Evolutionary conservation across 2,797 vertebrate species (phyloP).

Genomic region (Benthosema pterotum): DNA sequence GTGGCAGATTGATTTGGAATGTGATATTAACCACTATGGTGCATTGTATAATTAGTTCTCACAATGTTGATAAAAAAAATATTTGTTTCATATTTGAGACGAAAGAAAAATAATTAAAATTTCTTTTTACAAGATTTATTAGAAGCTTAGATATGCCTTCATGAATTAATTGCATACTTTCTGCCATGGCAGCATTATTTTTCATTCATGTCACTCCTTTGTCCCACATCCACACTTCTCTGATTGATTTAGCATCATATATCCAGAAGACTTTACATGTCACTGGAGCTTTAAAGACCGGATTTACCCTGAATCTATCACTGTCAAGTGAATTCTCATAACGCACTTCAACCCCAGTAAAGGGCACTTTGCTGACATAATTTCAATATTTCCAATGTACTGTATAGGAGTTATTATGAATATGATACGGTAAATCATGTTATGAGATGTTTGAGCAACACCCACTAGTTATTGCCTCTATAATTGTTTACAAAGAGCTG

Average conservation of each 20-base stretch:
- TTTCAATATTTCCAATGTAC: neutral
- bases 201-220: neutral
- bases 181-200: neutral
- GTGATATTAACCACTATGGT: too few relatives aligned
- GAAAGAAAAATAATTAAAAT: too few relatives aligned
- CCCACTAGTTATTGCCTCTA: neutral
- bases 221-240: neutral
- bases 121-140: neutral
- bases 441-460: too few relatives aligned
- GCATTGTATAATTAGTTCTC: too few relatives aligned
- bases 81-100: too few relatives aligned
- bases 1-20: too few relatives aligned
- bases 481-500: neutral
- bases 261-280: slow-evolving; percentile 6
- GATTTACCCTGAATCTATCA: neutral
- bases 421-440: too few relatives aligned
- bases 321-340: neutral
- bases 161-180: neutral
- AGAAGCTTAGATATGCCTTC: neutral
- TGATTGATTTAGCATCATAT: slow-evolving; percentile 5
- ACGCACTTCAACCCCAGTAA: neutral
- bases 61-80: too few relatives aligned
- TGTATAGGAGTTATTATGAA: too few relatives aligned
- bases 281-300: neutral
- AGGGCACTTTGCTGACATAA: neutral